Percentiles rank a stretch among this genome's conserved stretches.
Evolutionary conservation across 2,113 vertebrate species (phyloP).

Genomic region (Eulemur rufifrons): DNA sequence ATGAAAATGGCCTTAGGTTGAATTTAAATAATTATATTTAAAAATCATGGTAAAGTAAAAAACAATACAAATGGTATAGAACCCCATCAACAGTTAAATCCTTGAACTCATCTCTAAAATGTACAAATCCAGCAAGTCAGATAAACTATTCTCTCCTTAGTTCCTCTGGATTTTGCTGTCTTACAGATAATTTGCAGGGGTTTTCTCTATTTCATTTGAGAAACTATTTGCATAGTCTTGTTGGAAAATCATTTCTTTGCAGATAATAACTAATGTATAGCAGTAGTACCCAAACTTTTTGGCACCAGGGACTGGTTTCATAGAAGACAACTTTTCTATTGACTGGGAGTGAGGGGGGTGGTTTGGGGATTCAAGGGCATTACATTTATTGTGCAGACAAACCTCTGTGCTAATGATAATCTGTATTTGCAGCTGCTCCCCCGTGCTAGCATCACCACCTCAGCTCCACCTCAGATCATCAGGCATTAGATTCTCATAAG

Average conservation of each 20-base stretch:
- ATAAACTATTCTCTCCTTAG: not conserved
- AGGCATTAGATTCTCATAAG: too few species aligned
- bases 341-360: too few species aligned
- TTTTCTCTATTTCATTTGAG: not conserved
- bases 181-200: not conserved
- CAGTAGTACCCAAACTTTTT: too few species aligned
- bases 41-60: not conserved
- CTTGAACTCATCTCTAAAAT: not conserved
- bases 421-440: too few species aligned
- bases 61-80: not conserved
- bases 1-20: not conserved
- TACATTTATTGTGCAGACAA: too few species aligned
- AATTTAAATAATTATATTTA: constrained; percentile 1
- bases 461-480: too few species aligned
- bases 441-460: too few species aligned
- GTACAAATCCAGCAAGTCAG: not conserved
- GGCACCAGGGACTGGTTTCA: too few species aligned
- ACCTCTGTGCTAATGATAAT: too few species aligned
- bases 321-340: too few species aligned
- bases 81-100: not conserved
- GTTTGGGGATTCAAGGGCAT: too few species aligned
- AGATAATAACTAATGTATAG: not conserved
- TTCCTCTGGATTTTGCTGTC: not conserved
- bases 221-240: not conserved
- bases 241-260: not conserved